A percentile compares a stretch with the other conserved stretches of the same genome.
Evolutionary conservation across 2,797 vertebrate species (phyloP).

Genomic region (Ficedula albicollis): DNA sequence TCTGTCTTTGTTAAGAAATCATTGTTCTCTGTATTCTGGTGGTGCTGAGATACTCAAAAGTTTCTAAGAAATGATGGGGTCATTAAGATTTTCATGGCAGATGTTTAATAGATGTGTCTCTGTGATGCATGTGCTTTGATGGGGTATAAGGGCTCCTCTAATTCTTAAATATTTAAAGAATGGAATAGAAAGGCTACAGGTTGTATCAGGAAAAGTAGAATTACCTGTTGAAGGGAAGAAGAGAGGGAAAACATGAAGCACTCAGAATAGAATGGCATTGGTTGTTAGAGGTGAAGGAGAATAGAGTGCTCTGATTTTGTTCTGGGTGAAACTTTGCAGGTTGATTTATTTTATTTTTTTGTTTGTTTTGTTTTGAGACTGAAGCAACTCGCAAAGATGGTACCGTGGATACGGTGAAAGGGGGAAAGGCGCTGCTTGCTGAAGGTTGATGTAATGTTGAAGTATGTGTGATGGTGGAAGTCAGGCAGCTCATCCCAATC

Average conservation of each 20-base stretch:
- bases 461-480: background rate
- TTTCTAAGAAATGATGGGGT: background rate
- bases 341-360: no score
- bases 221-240: background rate
- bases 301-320: background rate
- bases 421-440: background rate
- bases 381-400: background rate
- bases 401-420: background rate
- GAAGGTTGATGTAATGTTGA: accelerated
- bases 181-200: background rate
- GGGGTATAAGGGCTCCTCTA: background rate
- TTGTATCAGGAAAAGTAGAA: background rate
- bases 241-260: background rate
- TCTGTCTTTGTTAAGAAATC: background rate
- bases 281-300: background rate
- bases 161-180: background rate
- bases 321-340: background rate
- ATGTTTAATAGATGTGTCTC: background rate
- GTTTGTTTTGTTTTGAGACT: background rate
- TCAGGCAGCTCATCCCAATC: background rate
- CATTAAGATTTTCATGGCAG: background rate
- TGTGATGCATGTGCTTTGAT: background rate
- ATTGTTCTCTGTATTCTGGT: background rate
- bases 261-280: background rate
- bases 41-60: background rate